Evolutionary conservation across 53 echinoderm and acorn worm genomes (phyloP).

Genomic region (Apostichopus leukothele): DNA sequence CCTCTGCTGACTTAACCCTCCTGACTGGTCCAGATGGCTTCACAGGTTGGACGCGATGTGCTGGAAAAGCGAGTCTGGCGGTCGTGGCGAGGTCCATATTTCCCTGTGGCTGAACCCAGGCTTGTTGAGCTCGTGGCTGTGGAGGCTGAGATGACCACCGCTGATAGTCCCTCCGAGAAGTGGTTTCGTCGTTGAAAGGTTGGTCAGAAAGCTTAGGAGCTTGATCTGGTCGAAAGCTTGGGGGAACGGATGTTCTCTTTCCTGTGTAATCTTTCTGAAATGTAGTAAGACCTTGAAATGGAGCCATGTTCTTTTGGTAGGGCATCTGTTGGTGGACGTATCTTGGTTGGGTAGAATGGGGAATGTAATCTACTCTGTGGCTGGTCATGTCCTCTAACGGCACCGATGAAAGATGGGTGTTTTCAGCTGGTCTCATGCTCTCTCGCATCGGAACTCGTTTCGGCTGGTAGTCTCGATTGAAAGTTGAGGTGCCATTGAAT

Average conservation of each 20-base stretch:
- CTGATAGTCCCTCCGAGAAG: constrained; percentile 81
- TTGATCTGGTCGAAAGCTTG: constrained; percentile 85
- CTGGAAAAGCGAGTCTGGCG: constrained; percentile 75
- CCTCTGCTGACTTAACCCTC: constrained; percentile 59
- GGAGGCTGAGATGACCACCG: constrained; percentile 78
- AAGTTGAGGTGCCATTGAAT: constrained; percentile 91
- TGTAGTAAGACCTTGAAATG: constrained; percentile 86
- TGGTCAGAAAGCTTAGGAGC: constrained; percentile 79
- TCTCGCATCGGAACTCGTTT: constrained; percentile 71
- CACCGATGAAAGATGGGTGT: constrained; percentile 66
- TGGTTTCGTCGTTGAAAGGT: constrained; percentile 94
- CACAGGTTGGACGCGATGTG: constrained; percentile 75
- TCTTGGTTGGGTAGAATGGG: constrained; percentile 73
- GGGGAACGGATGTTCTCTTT: constrained; percentile 62
- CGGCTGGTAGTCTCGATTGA: constrained; percentile 84
- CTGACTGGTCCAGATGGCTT: constrained; percentile 66
- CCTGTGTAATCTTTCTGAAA: constrained; percentile 80
- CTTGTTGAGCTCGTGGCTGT: constrained; percentile 71
- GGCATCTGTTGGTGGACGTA: constrained; percentile 61
- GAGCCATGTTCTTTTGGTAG: constrained; percentile 78
- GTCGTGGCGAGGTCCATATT: constrained; percentile 91
- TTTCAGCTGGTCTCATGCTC: constrained; percentile 82
- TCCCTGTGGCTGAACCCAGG: constrained; percentile 76
- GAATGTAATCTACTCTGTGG: constrained; percentile 81
- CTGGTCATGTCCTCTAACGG: constrained; percentile 92